Base-by-base conservation (phyloP, 2,113 vertebrate genomes). In the Odontophorus gujanensis region DNA sequence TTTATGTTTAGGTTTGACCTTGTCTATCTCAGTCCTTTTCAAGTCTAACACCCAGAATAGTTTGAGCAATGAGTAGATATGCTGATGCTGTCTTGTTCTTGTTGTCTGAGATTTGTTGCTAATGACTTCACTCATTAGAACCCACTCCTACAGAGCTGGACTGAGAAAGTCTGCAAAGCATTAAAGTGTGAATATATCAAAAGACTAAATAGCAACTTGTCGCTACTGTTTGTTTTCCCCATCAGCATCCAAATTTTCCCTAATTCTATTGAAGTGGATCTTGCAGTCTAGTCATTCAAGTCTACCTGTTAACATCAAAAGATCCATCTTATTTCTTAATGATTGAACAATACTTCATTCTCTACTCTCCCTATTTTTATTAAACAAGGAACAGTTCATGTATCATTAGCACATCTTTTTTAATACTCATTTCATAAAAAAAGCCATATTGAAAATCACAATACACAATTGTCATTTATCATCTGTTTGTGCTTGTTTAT, bases 71-170 rank as follows among this genome's bases (percentile, higher is more conserved):
- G 69, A 92, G 62, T 20, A 66, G 77, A 93, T 84, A 43, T 21
- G 30, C 47, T 57, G 87, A 59, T 71, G 66, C 42, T 55, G 69
- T 77, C 86, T 53, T 42, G 7, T 48, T 74, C 43, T 80, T 68
- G 63, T 76, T 91, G 53, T 84, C 87, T 86, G 59, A 73, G 85
- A 79, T 83, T 67, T 80, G 85, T 34, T 61, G 26, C 63, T 96
- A 96, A 90, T 81, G 89, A 73, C 79, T 76, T 87, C 58, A 87
- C 51, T 93, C 94, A 79, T 81, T 94, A 69, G 81, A 65, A 42
- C 36, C 81, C 17, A 40, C 57, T 87, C 62, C 66, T 62, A 16
- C 59, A 53, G 80, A 82, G 72, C 68, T 25, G 58, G 75, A 43
- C 81, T 79, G 24, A 3, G 61, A 67, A 84, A 81, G 63, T 57